A percentile compares a stretch with the other conserved stretches of the same genome.
Conservation (phyloP, 2,888 invertebrate species). For the Orchesella flavescens region DNA sequence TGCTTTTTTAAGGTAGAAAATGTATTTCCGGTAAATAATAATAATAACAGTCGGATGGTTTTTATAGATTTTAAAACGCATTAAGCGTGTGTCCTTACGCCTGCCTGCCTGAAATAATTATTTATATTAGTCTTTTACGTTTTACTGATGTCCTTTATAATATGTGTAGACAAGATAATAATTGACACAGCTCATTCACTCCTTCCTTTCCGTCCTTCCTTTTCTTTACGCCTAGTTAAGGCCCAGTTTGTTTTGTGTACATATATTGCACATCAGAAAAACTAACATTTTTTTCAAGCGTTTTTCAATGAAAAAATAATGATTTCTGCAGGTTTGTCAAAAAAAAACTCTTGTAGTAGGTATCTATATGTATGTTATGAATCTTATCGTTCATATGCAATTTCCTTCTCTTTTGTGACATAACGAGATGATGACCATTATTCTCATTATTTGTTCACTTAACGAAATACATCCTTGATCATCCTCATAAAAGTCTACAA, state of each 20-base stretch:
- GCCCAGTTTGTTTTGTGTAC: background rate
- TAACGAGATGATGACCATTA: constrained; percentile 27
- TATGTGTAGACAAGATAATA: constrained; percentile 46
- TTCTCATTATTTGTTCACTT: constrained; percentile 13
- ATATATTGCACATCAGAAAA: constrained; percentile 16
- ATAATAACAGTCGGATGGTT: constrained; percentile 32
- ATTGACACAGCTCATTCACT: constrained; percentile 50
- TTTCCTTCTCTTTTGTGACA: constrained; percentile 28
- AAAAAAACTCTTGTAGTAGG: too few relatives aligned
- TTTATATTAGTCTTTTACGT: constrained; percentile 8
- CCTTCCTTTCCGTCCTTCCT: constrained; percentile 38
- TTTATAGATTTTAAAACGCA: constrained; percentile 37
- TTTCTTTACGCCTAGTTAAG: constrained; percentile 4
- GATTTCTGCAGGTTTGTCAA: constrained; percentile 1
- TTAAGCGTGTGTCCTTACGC: constrained; percentile 8
- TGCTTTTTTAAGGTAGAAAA: background rate
- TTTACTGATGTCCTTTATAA: constrained; percentile 15
- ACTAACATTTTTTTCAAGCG: constrained; percentile 15
- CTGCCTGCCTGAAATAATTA: constrained; percentile 47
- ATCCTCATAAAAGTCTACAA: background rate
- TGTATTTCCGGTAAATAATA: constrained; percentile 47
- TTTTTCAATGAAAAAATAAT: constrained; percentile 8
- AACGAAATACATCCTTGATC: background rate
- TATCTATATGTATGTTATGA: background rate
- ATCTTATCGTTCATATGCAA: background rate